Base-by-base conservation (phyloP, 2,888 invertebrate species). In the Drosophila putrida region DNA sequence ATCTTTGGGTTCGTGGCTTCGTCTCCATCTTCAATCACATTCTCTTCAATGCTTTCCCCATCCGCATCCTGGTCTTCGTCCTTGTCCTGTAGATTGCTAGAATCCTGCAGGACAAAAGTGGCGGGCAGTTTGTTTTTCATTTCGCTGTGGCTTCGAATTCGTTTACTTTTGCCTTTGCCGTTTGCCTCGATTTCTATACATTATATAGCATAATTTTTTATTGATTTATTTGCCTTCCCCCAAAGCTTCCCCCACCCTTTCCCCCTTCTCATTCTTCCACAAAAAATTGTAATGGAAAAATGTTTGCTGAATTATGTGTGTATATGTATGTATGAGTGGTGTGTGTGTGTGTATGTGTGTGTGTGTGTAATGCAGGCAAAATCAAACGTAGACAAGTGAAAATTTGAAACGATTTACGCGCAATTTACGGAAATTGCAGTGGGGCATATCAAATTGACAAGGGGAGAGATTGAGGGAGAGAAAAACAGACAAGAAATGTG, bases 401-500 rank as follows among this genome's bases (percentile, higher is more conserved):
- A 85, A 85, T 89, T 87, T 89, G 85, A 89, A 89, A 84, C 89
- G 89, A 85, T 85, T 85, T 85, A 89, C 84, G 79, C 77, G 85
- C 88, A 82, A 84, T 89, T 84, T 84, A 74, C 83, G 77, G 66
- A 84, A 88, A 84, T 84, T 86, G 83, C 86, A 83, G 70, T 78
- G 53, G 72, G 83, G 88, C 82, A 82, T 71, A 88, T 85, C 85
- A 85, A 82, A 82, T 85, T 82, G 88, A 76, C 80, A 84, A 67
- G 8, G 8, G 31, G 31, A 31, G 8, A 8, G 36, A 50, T 35
- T 44, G 15, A 38, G 36, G 13, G 25, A 8, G 6, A n/a, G 8
- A 15, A 11, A 9, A 25, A 36, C 11, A 54, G 38, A 27, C 43
- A 57, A 27, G 54, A 38, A 53, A 51, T 53, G 39, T 54, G 15